A percentile compares a stretch with the other conserved stretches of the same genome.
Evolutionary conservation across 2,888 invertebrate genomes (phyloP).

Genomic region (Maniola hyperantus): DNA sequence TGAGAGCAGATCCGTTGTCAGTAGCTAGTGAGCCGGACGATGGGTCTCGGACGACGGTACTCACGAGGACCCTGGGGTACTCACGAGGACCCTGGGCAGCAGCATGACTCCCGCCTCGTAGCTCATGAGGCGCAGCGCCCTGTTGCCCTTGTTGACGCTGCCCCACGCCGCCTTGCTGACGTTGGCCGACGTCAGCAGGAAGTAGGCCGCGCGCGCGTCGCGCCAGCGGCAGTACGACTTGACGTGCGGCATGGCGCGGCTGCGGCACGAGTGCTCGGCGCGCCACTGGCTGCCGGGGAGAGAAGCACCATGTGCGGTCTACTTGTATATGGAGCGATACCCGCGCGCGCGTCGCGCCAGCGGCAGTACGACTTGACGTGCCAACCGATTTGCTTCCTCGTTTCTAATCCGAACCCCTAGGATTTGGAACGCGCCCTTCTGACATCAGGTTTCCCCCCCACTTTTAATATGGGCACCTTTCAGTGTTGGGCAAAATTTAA

Average conservation of each 20-base stretch:
- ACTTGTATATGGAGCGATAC: background rate
- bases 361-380: constrained; percentile 97
- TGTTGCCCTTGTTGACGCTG: constrained; percentile 82
- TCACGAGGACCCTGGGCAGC: constrained; percentile 91
- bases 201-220: constrained; percentile 90
- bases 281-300: constrained; percentile 89
- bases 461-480: too few relatives aligned
- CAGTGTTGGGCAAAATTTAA: too few relatives aligned
- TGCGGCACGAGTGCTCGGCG: constrained; percentile 86
- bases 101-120: constrained; percentile 96
- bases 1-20: too few relatives aligned
- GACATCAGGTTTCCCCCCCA: too few relatives aligned
- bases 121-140: constrained; percentile 87
- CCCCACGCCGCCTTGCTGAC: constrained; percentile 99
- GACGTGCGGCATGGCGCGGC: constrained; percentile 96
- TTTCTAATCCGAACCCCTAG: too few relatives aligned
- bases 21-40: too few relatives aligned
- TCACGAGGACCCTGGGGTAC: too few relatives aligned
- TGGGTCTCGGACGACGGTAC: too few relatives aligned
- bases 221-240: constrained; percentile 93
- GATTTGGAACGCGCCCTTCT: too few relatives aligned
- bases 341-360: constrained; percentile 85
- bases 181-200: constrained; percentile 95
- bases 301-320: too few relatives aligned
- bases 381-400: too few relatives aligned